phyloP scores from a whole-genome alignment of 2,113 vertebrate genomes.

The Synchiropus splendidus region DNA sequence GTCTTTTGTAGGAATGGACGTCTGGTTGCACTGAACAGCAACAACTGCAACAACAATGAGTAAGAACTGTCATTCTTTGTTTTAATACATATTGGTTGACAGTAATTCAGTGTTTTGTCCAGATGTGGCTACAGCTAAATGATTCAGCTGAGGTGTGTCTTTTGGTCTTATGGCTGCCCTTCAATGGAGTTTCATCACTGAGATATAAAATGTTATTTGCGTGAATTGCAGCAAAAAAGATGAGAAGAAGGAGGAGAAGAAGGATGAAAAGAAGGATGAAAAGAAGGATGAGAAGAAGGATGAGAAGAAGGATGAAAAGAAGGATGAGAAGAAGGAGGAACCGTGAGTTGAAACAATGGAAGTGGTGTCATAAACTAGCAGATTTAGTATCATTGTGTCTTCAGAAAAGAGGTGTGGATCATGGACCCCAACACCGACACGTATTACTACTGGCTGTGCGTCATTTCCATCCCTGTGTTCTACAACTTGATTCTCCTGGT shows the following conservation, averaged over 20 bases:
- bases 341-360: slow-evolving; percentile 28
- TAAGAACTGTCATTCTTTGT: too few species aligned
- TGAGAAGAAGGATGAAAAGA: slow-evolving; percentile 50
- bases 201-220: too few species aligned
- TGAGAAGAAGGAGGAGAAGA: slow-evolving; percentile 53
- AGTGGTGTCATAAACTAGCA: neutral
- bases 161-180: too few species aligned
- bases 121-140: too few species aligned
- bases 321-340: slow-evolving; percentile 50
- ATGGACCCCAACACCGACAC: slow-evolving; percentile 81
- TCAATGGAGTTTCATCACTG: too few species aligned
- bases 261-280: slow-evolving; percentile 29
- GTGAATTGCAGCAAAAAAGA: slow-evolving; percentile 73
- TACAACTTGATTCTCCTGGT: slow-evolving; percentile 91
- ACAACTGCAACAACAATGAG: slow-evolving; percentile 80
- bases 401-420: slow-evolving; percentile 71
- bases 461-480: slow-evolving; percentile 75
- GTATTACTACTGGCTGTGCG: slow-evolving; percentile 83
- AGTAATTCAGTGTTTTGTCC: too few species aligned
- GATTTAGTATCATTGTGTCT: slow-evolving; percentile 4
- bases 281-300: slow-evolving; percentile 34
- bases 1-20: slow-evolving; percentile 19
- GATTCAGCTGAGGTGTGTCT: too few species aligned
- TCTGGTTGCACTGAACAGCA: slow-evolving; percentile 70
- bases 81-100: too few species aligned